Percentiles rank a stretch among this genome's conserved stretches.
phyloP scores from a whole-genome alignment of 2,888 invertebrate species.

The Lagria hirta region DNA sequence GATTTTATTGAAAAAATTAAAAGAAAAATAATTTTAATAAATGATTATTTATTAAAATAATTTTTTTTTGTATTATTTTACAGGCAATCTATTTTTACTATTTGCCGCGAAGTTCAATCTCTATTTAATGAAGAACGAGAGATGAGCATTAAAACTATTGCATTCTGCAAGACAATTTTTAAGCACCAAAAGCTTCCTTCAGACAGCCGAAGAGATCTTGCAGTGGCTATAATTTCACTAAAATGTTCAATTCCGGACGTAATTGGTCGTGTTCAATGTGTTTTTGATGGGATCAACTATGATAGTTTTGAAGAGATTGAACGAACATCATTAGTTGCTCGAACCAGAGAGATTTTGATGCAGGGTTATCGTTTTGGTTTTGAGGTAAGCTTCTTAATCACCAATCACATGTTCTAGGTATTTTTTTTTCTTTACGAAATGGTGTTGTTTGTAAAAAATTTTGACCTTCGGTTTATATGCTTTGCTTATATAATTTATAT shows the following conservation, averaged over 20 bases:
- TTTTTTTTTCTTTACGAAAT: no score
- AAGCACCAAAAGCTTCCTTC: conserved; percentile 32
- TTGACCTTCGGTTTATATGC: no score
- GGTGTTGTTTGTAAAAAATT: no score
- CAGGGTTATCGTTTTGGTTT: conserved; percentile 90
- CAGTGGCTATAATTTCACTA: conserved; percentile 58
- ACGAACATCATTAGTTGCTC: conserved; percentile 61
- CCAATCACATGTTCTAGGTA: no score
- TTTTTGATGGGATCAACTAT: conserved; percentile 56
- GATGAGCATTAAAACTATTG: conserved; percentile 75
- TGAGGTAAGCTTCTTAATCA: conserved; percentile 61
- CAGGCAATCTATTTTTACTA: conserved; percentile 61
- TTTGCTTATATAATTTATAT: no score
- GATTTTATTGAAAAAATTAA: no score
- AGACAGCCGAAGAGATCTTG: conserved; percentile 27
- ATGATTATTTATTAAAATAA: conserved; percentile 30
- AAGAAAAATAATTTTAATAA: no score
- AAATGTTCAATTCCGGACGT: conserved; percentile 60
- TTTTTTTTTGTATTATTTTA: conserved; percentile 40
- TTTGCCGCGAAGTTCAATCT: conserved; percentile 78
- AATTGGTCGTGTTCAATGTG: conserved; percentile 60
- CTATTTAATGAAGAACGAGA: conserved; percentile 79
- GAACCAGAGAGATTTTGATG: conserved; percentile 76
- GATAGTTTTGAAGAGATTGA: conserved; percentile 62
- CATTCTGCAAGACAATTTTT: conserved; percentile 75